Conservation (phyloP, 2,888 invertebrate genomes). For the Himalopsyche japonica region DNA sequence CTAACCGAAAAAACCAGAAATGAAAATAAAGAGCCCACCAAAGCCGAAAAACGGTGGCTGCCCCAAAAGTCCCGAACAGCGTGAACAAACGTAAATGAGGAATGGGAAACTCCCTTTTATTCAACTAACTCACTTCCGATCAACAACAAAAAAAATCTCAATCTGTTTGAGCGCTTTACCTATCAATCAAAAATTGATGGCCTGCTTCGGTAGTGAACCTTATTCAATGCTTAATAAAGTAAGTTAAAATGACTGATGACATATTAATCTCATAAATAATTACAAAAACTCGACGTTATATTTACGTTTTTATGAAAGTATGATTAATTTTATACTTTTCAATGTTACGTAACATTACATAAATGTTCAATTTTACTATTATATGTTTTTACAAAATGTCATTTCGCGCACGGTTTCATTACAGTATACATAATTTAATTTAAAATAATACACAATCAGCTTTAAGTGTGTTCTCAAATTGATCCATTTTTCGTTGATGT, state of each 20-base stretch:
- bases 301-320: no score
- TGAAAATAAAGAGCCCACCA: slow-evolving; percentile 39
- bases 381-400: no score
- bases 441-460: no score
- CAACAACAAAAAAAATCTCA: background rate
- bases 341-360: no score
- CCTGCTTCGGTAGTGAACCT: background rate
- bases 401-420: no score
- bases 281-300: no score
- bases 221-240: background rate
- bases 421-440: no score
- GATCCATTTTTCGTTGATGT: no score
- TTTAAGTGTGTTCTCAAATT: no score
- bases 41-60: slow-evolving; percentile 33
- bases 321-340: no score
- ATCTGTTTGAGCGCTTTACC: background rate
- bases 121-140: background rate
- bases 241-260: background rate
- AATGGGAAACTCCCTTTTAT: background rate
- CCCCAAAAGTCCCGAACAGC: slow-evolving; percentile 5
- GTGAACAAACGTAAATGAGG: background rate
- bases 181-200: background rate
- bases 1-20: slow-evolving; percentile 41
- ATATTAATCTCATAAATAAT: no score
- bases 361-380: no score